Evolutionary conservation across 2,888 invertebrate species (phyloP).

Genomic region (Linyphia triangularis): DNA sequence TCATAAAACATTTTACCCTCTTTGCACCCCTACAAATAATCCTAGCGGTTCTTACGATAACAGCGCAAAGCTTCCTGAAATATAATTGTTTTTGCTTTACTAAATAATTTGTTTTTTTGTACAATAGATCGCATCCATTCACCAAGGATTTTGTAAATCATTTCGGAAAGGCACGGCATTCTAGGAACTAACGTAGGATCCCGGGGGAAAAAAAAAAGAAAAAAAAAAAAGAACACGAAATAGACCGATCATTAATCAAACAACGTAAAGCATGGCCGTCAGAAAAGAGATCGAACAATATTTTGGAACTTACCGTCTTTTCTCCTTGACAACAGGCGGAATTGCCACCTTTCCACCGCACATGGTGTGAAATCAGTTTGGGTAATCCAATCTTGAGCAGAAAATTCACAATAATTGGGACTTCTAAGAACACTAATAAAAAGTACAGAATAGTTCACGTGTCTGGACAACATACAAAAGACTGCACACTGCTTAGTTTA

Average conservation of each 20-base stretch:
- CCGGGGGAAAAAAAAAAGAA: too few species aligned
- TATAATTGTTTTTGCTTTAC: too few species aligned
- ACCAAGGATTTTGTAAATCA: too few species aligned
- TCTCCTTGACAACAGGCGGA: constrained; percentile 67
- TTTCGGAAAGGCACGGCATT: too few species aligned
- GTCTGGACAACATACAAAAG: constrained; percentile 53
- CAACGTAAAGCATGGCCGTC: background rate
- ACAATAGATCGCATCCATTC: too few species aligned
- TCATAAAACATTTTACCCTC: too few species aligned
- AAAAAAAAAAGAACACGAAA: too few species aligned
- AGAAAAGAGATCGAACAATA: background rate
- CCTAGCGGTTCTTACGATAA: too few species aligned
- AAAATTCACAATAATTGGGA: background rate
- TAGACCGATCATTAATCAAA: background rate
- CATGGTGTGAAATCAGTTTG: constrained; percentile 38
- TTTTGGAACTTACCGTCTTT: constrained; percentile 60
- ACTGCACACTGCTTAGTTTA: constrained; percentile 15
- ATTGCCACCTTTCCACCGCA: constrained; percentile 68
- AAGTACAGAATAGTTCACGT: constrained; percentile 47
- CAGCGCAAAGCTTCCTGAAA: too few species aligned
- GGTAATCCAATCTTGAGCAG: constrained; percentile 41
- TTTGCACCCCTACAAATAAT: too few species aligned
- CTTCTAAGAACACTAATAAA: constrained; percentile 24
- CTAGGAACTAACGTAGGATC: too few species aligned
- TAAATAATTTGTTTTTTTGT: too few species aligned